Percentiles rank a stretch among this genome's conserved stretches.
Evolutionary conservation across 2,113 vertebrate genomes (phyloP).

Genomic region (Orycteropus afer): DNA sequence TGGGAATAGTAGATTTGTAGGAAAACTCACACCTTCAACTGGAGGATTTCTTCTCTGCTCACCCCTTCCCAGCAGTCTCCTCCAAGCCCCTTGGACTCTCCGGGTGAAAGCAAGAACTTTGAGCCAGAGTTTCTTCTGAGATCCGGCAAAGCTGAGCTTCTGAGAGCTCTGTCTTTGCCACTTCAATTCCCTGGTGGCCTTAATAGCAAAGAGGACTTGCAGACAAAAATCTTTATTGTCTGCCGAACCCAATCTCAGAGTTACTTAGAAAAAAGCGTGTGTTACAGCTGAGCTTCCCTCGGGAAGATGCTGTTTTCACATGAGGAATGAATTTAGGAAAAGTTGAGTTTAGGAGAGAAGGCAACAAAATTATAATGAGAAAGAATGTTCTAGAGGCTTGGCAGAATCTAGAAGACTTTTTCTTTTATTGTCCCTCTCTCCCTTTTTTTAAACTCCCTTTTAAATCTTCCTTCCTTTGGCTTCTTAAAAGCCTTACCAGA

Average conservation of each 20-base stretch:
- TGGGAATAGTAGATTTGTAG: not conserved
- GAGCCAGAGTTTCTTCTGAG: slow-evolving; percentile 40
- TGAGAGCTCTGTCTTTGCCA: slow-evolving; percentile 19
- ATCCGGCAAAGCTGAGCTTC: slow-evolving; percentile 21
- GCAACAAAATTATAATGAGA: slow-evolving; percentile 52
- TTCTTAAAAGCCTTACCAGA: not conserved
- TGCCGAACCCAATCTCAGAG: slow-evolving; percentile 44
- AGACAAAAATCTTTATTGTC: slow-evolving; percentile 76
- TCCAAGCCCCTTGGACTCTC: not conserved
- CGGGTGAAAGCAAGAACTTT: not conserved
- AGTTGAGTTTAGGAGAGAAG: slow-evolving; percentile 54
- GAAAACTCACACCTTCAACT: not conserved
- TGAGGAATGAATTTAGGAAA: slow-evolving; percentile 70
- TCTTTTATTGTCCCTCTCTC: not conserved
- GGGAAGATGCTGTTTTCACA: slow-evolving; percentile 61
- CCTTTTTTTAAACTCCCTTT: slow-evolving; percentile 46
- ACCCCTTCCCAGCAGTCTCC: rapidly evolving
- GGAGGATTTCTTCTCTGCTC: not conserved
- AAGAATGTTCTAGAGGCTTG: slow-evolving; percentile 54
- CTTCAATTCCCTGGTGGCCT: slow-evolving; percentile 66
- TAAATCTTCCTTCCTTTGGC: not conserved
- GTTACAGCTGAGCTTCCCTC: slow-evolving; percentile 57
- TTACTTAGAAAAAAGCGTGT: slow-evolving; percentile 64
- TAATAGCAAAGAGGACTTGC: slow-evolving; percentile 27
- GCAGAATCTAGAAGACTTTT: slow-evolving; percentile 49